phyloP scores from a whole-genome alignment of 2,888 invertebrate genomes.

The Drosophila histrio region DNA sequence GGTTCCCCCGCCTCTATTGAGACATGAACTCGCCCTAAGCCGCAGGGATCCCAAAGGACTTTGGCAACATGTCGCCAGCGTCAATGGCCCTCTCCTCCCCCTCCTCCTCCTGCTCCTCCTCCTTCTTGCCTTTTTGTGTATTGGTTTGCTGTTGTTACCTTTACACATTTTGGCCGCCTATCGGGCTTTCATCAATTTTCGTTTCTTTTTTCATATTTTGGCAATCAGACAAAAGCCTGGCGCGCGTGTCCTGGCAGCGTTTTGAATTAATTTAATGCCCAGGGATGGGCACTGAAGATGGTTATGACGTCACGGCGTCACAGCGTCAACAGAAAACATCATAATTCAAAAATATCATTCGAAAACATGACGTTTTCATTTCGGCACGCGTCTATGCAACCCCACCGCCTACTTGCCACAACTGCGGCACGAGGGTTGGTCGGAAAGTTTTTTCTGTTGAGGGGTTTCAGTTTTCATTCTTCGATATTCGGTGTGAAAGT shows the following conservation, averaged over 20 bases:
- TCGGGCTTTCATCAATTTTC: conserved; percentile 65
- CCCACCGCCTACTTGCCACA: not conserved
- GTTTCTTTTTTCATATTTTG: conserved; percentile 54
- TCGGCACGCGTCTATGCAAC: conserved; percentile 61
- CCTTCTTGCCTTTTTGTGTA: not conserved
- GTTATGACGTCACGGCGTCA: conserved; percentile 47
- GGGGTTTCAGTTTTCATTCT: conserved; percentile 32
- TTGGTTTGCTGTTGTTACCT: conserved; percentile 45
- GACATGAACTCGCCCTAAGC: conserved; percentile 38
- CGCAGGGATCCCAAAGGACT: conserved; percentile 62
- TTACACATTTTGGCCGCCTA: conserved; percentile 37
- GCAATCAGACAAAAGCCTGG: conserved; percentile 66
- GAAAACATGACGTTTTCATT: conserved; percentile 78
- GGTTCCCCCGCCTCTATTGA: not conserved
- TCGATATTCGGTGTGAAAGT: conserved; percentile 59
- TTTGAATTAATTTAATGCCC: conserved; percentile 80
- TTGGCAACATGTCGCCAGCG: conserved; percentile 54
- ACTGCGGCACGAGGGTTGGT: conserved; percentile 42
- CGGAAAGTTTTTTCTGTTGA: conserved; percentile 34
- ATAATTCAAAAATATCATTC: conserved; percentile 81
- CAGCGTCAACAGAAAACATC: conserved; percentile 66
- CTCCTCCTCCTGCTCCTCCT: not conserved
- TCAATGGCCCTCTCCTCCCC: conserved; percentile 2
- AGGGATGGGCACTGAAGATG: conserved; percentile 51
- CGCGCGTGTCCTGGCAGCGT: conserved; percentile 76